Conservation (phyloP, 1,140 invertebrate species). For the Euwallacea similis region DNA sequence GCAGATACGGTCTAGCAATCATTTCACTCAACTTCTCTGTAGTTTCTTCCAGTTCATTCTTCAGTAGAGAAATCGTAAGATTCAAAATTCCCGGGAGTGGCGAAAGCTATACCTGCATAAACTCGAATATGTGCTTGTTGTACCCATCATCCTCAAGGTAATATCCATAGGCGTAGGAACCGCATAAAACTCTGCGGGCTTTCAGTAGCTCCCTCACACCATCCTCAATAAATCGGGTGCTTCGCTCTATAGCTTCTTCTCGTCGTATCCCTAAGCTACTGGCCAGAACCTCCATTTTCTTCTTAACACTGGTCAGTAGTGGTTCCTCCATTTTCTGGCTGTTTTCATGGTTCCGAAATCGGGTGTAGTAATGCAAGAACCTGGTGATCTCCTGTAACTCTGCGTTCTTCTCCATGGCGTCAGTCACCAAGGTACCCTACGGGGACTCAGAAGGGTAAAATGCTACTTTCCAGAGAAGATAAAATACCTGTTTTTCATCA, state of each 20-base stretch:
- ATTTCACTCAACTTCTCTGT: constrained; percentile 69
- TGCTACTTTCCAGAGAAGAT: not conserved
- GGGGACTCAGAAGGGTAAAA: not conserved
- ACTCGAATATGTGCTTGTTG: constrained; percentile 71
- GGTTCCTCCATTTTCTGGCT: constrained; percentile 66
- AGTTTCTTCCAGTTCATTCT: constrained; percentile 71
- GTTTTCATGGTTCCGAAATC: constrained; percentile 71
- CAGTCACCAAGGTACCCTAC: constrained; percentile 58
- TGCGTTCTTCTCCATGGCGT: constrained; percentile 64
- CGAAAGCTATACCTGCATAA: constrained; percentile 64
- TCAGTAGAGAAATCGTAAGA: constrained; percentile 25
- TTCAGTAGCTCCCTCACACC: constrained; percentile 67
- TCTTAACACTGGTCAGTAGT: constrained; percentile 61
- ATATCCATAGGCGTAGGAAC: constrained; percentile 71
- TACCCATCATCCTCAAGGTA: constrained; percentile 68
- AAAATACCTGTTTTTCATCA: constrained; percentile 60
- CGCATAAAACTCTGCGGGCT: constrained; percentile 66
- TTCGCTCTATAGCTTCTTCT: constrained; percentile 53
- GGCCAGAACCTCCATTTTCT: constrained; percentile 67
- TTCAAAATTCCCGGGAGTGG: not conserved
- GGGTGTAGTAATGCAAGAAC: constrained; percentile 70
- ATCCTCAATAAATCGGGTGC: constrained; percentile 65
- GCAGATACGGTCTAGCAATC: constrained; percentile 66
- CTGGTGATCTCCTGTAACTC: constrained; percentile 66
- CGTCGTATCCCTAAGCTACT: constrained; percentile 51